Evolutionary conservation across 2,113 vertebrate species (phyloP).

Genomic region (Oriolus oriolus): DNA sequence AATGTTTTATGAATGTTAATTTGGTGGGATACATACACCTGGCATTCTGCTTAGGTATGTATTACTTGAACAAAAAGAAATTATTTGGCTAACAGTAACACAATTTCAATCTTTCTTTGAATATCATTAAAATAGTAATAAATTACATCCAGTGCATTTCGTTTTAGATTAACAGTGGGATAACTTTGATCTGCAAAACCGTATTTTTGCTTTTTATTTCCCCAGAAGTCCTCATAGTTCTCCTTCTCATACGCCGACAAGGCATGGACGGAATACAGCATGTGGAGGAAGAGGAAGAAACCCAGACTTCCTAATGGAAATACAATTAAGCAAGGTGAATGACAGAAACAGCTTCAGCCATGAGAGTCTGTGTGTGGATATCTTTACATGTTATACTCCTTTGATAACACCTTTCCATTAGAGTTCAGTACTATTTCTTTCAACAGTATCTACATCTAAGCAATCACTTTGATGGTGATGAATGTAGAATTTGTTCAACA

Average conservation of each 20-base stretch:
- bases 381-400: background rate
- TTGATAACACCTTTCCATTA: background rate
- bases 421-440: background rate
- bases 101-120: background rate
- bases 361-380: background rate
- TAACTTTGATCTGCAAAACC: background rate
- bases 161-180: background rate
- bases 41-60: background rate
- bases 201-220: background rate
- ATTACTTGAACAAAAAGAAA: background rate
- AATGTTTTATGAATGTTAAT: background rate
- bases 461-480: background rate
- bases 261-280: slow-evolving; percentile 71
- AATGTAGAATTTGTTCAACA: background rate
- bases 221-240: slow-evolving; percentile 89
- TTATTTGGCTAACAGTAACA: background rate
- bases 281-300: slow-evolving; percentile 89
- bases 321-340: slow-evolving; percentile 93
- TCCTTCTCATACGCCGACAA: slow-evolving; percentile 89
- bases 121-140: background rate
- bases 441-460: background rate
- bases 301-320: slow-evolving; percentile 94
- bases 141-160: background rate
- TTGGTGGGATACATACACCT: background rate
- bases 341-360: background rate